Conservation (phyloP, 1,140 invertebrate genomes). For the Euura saliciscinereae region DNA sequence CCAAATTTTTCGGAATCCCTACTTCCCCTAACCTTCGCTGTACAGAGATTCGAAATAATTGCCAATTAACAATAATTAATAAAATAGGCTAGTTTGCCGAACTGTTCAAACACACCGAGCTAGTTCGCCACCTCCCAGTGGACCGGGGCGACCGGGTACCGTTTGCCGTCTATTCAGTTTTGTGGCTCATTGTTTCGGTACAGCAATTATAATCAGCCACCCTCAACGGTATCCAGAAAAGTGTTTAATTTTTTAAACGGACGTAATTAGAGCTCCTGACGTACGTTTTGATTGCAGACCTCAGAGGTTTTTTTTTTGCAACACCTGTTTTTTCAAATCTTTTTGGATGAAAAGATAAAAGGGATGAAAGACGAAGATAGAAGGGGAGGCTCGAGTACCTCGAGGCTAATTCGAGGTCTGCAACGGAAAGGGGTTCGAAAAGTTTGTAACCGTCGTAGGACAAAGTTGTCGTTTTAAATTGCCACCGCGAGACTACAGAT, state of each 20-base stretch:
- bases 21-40: no score
- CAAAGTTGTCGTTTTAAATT: constrained; percentile 4
- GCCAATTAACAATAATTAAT: constrained; percentile 52
- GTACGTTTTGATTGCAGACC: no score
- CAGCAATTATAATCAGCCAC: no score
- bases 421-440: background rate
- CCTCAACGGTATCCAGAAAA: no score
- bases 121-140: background rate
- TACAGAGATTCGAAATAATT: constrained; percentile 33
- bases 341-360: background rate
- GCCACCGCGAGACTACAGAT: constrained; percentile 4
- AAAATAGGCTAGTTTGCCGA: constrained; percentile 34
- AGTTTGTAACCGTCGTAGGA: background rate
- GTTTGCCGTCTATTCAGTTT: background rate
- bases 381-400: background rate
- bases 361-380: background rate
- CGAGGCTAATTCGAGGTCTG: background rate
- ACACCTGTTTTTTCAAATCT: no score
- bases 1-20: no score
- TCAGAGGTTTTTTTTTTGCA: no score
- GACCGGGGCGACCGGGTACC: background rate
- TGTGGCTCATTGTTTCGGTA: no score
- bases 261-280: no score
- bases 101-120: background rate
- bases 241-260: no score